phyloP scores from a whole-genome alignment of 2,888 invertebrate genomes.

The Phoenoteleia sp. region DNA sequence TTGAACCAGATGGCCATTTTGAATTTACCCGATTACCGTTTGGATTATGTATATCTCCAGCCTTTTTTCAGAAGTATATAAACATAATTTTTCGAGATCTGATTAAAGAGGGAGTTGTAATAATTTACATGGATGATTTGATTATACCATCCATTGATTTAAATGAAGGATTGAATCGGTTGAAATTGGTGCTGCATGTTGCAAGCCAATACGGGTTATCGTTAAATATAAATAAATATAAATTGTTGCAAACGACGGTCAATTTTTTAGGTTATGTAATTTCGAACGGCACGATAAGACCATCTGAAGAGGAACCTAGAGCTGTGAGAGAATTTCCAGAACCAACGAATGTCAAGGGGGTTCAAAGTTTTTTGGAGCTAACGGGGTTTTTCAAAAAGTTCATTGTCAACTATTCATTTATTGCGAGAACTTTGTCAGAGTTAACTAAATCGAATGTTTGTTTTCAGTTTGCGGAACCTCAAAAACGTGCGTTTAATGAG shows the following conservation, averaged over 20 bases:
- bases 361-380: constrained; percentile 61
- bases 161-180: background rate
- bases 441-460: constrained; percentile 6
- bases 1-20: constrained; percentile 54
- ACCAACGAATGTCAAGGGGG: constrained; percentile 35
- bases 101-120: no score
- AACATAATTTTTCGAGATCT: no score
- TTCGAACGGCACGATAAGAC: constrained; percentile 13
- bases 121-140: no score
- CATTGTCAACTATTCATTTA: constrained; percentile 22
- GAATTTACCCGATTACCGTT: constrained; percentile 48
- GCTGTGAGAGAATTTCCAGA: constrained; percentile 63
- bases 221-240: constrained; percentile 20
- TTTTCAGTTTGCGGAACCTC: background rate
- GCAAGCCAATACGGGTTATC: no score
- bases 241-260: no score
- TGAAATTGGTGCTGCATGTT: constrained; percentile 45
- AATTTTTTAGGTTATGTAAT: constrained; percentile 48
- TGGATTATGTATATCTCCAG: no score
- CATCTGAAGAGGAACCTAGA: constrained; percentile 49
- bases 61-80: no score
- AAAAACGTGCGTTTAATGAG: background rate
- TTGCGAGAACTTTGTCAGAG: constrained; percentile 39
- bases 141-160: constrained; percentile 23
- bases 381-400: constrained; percentile 32